Evolutionary conservation across 2,797 vertebrate genomes (phyloP), one percentile per base, ranked within the genome.

Genomic region (Miichthys miiuy): DNA sequence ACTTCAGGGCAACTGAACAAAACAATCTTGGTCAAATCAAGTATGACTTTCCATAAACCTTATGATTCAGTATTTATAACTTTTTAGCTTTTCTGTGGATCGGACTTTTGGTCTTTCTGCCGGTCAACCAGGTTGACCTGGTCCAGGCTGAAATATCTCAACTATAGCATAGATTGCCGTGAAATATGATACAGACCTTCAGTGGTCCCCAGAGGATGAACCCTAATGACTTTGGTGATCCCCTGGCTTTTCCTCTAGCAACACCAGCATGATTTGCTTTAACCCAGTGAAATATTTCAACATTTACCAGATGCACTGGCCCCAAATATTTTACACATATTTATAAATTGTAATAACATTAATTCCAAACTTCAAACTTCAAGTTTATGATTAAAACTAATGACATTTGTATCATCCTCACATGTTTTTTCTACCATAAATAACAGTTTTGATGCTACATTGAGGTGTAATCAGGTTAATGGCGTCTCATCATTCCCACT

Each of bases 11-110:
- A 34, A 56, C 68, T 60, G 42, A 63, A 51, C 42, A 54, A 54
- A 75, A 47, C 50, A 42, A 42, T 76, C 23, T 10, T 20, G n/a
- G 12, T 75, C 44, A 79, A 66, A 48, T 56, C 52, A 50, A 68
- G 41, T 55, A 76, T 38, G 27, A 60, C 47, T 38, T 72, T 34
- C 34, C 10, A 63, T 41, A 51, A 61, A 67, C 20, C 60, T 14
- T n/a, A 58, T 38, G 16, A 50, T 61, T 75, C 14, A 52, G 34
- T 38, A 38, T 38, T 60, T 16, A 20, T 41, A 38, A 47, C 7
- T 44, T 30, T 60, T 55, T 78, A 18, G 17, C 16, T 6, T 18
- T 14, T 9, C 20, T 38, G 23, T 20, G 48, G 30, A 63, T 38
- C 1, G 8, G 8, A 38, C 2, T 38, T 38, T 38, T 38, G 34